Evolutionary conservation across 1,140 invertebrate species (phyloP).

Genomic region (Brachionus rubens): DNA sequence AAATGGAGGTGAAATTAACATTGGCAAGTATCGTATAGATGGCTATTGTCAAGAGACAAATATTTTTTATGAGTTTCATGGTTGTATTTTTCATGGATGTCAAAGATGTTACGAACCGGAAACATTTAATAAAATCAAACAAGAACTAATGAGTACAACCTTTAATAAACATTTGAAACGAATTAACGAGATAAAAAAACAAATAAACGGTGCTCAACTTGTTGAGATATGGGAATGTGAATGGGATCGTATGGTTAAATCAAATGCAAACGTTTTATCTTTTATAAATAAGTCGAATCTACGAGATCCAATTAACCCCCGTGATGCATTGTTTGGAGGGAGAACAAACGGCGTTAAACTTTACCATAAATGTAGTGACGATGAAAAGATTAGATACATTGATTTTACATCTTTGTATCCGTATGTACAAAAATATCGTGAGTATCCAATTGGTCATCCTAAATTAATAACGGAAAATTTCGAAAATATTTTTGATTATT

Average conservation of each 20-base stretch:
- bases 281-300: too few species aligned
- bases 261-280: neutral
- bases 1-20: neutral
- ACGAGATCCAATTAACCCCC: conserved; percentile 47
- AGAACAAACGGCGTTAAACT: conserved; percentile 53
- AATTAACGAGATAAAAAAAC: conserved; percentile 19
- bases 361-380: conserved; percentile 49
- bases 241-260: conserved; percentile 46
- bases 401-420: conserved; percentile 57
- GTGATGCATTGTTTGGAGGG: conserved; percentile 56
- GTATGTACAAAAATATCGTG: conserved; percentile 29
- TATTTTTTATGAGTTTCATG: conserved; percentile 48
- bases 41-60: conserved; percentile 9
- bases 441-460: conserved; percentile 56
- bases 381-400: conserved; percentile 55
- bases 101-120: conserved; percentile 47
- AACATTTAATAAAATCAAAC: conserved; percentile 38
- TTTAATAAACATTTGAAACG: conserved; percentile 45
- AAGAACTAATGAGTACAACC: conserved; percentile 47
- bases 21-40: neutral
- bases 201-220: conserved; percentile 44
- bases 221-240: conserved; percentile 50
- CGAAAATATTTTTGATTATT: conserved; percentile 47
- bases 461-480: conserved; percentile 52
- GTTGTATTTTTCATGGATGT: conserved; percentile 51